Evolutionary conservation across 2,888 invertebrate species (phyloP), one percentile per base, ranked within the genome.

Genomic region (Drosophila hawaiiensis): DNA sequence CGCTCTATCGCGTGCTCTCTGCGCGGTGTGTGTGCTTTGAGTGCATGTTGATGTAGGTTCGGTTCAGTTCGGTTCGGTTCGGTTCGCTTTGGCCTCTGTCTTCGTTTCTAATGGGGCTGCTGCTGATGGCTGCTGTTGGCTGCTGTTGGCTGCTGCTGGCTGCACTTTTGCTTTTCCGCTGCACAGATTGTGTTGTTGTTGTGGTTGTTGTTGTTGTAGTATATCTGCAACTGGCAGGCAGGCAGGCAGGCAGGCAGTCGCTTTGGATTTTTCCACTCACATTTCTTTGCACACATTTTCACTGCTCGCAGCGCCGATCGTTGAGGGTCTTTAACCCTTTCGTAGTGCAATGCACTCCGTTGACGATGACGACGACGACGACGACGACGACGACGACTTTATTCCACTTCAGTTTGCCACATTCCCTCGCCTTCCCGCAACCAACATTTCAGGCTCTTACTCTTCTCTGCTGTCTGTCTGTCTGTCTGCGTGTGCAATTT

Each of bases 251-350:
- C 41, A 41, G 78, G 63, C 49, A 25, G 19, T 37, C 60, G 71
- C 76, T 74, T 76, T 76, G 81, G 77, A 87, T 88, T 85, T 88
- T 87, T 87, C 88, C 89, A 89, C 84, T 87, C 76, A 78, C 81
- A 82, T 84, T 84, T 88, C 89, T 81, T 80, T 61, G 73, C 84
- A 75, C 82, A 77, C 83, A 84, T 74, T 66, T 73, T 73, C 70
- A 73, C 70, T 64, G 73, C 60, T 64, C 65, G 47, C 41, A 63
- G 28, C 49, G 49, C 54, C 66, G 70, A 71, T 85, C 89, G 73
- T 68, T 60, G 84, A 91, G 91, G 91, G 91, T 91, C 91, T 91
- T 91, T 91, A 92, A 91, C 91, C 91, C 91, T 91, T 91, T 85
- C 75, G 82, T 88, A 86, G 91, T 91, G 91, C 91, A 92, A 83